Evolutionary conservation across 2,113 vertebrate genomes (phyloP).

Genomic region (Hemiprocne comata): DNA sequence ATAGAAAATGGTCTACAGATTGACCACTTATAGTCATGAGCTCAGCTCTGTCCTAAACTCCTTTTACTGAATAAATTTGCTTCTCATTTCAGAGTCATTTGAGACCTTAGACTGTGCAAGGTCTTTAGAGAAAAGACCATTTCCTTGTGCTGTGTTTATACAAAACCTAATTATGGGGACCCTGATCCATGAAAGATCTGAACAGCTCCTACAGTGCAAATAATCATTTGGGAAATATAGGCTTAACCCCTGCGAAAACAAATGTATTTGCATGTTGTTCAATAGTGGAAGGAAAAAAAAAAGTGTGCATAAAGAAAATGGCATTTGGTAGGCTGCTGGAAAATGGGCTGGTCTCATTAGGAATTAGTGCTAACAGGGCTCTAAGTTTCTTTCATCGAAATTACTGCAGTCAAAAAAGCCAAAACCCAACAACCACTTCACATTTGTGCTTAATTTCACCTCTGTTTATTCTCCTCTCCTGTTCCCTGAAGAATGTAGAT

Average conservation of each 20-base stretch:
- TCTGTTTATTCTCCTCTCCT: conserved; percentile 66
- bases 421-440: conserved; percentile 1
- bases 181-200: conserved; percentile 27
- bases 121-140: conserved; percentile 9
- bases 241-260: conserved; percentile 19
- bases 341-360: conserved; percentile 25
- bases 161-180: not conserved
- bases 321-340: not conserved
- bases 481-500: conserved; percentile 70
- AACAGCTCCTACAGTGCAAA: not conserved
- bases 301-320: not conserved
- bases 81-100: conserved; percentile 10
- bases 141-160: conserved; percentile 1
- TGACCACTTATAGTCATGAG: not conserved
- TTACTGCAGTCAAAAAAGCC: conserved; percentile 23
- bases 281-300: not conserved
- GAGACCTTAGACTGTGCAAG: not conserved
- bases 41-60: not conserved
- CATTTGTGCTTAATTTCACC: conserved; percentile 66
- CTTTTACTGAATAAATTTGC: not conserved
- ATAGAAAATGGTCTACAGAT: not conserved
- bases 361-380: conserved; percentile 16
- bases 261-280: not conserved
- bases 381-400: conserved; percentile 54
- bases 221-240: conserved; percentile 12